These are phyloP conservation scores for Eupithecia insigniata DNA, from an alignment of 2,888 invertebrate genomes.

Conservation along the genomic window DNA sequence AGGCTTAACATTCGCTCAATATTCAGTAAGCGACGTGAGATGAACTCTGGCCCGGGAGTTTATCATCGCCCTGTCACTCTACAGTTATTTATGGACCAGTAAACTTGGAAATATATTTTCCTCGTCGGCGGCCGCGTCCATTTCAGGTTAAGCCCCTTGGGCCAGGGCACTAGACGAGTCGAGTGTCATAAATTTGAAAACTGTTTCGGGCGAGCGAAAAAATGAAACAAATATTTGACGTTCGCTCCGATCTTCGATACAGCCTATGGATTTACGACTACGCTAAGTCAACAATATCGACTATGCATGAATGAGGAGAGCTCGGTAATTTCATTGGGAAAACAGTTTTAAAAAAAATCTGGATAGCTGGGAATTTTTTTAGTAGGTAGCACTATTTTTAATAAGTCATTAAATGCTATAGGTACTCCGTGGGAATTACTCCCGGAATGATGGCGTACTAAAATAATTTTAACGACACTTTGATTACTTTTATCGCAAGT, in stretches of 20 bases:
- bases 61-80: slow-evolving; percentile 83
- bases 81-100: slow-evolving; percentile 83
- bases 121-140: slow-evolving; percentile 79
- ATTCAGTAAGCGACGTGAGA: slow-evolving; percentile 78
- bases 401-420: slow-evolving; percentile 43
- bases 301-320: slow-evolving; percentile 36
- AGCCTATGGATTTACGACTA: slow-evolving; percentile 56
- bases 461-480: slow-evolving; percentile 82
- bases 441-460: slow-evolving; percentile 67
- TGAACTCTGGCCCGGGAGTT: slow-evolving; percentile 78
- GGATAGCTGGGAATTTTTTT: no score
- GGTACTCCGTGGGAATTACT: slow-evolving; percentile 53
- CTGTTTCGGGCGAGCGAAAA: slow-evolving; percentile 78
- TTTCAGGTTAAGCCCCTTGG: slow-evolving; percentile 83
- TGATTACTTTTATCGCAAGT: slow-evolving; percentile 83
- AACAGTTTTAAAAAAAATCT: neutral
- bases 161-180: slow-evolving; percentile 79
- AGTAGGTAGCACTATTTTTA: slow-evolving; percentile 34
- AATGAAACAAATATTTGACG: slow-evolving; percentile 77
- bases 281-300: slow-evolving; percentile 49
- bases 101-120: slow-evolving; percentile 84
- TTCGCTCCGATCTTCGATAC: slow-evolving; percentile 66
- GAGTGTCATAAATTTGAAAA: slow-evolving; percentile 84
- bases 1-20: slow-evolving; percentile 68
- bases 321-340: slow-evolving; percentile 10